Base-by-base conservation (phyloP, 2,888 invertebrate genomes). In the Boloria euphrosyne region DNA sequence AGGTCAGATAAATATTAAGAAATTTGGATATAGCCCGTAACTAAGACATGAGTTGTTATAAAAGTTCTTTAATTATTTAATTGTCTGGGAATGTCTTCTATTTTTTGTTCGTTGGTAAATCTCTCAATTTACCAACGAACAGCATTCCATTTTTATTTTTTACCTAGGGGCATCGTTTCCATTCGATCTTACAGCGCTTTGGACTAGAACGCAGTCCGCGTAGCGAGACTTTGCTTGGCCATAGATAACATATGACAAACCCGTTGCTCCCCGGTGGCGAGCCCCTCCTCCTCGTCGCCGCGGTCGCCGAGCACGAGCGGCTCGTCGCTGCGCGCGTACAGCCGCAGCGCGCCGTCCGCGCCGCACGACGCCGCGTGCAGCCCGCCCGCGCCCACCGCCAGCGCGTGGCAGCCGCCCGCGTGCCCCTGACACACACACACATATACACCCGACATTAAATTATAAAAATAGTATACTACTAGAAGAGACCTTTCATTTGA, bases 221-320 rank as follows among this genome's bases (percentile, higher is more conserved):
- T n/a, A n/a, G n/a, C n/a, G n/a, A n/a, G n/a, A n/a, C n/a, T n/a
- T n/a, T n/a, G n/a, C n/a, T n/a, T n/a, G n/a, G n/a, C n/a, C n/a
- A n/a, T n/a, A n/a, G n/a, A n/a, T n/a, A n/a, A n/a, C n/a, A 47
- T n/a, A 47, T 4, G 1, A 73, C 82, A 58, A 61, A 89, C 89
- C 66, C 87, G 89, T 46, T 93, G 94, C 66, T 96, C 96, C 0
- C 95, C 96, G 0, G 96, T 96, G 14, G 95, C 96, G 27, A 96
- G 89, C 71, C 96, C 95, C 81, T 96, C 97, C 47, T 97, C 95
- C 78, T 96, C 96, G 80, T 99, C 99, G 75, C 96, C 95, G 68
- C 96, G 95, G 82, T 99, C 99, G 78, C 98, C 96, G 13, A 99
- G 89, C n/a, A 99, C 97, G 54, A 99, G 93, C 3, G 97, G 95